These are phyloP conservation scores for Rhinella marina DNA, from an alignment of 2,797 vertebrate genomes.

Conservation along the genomic window DNA sequence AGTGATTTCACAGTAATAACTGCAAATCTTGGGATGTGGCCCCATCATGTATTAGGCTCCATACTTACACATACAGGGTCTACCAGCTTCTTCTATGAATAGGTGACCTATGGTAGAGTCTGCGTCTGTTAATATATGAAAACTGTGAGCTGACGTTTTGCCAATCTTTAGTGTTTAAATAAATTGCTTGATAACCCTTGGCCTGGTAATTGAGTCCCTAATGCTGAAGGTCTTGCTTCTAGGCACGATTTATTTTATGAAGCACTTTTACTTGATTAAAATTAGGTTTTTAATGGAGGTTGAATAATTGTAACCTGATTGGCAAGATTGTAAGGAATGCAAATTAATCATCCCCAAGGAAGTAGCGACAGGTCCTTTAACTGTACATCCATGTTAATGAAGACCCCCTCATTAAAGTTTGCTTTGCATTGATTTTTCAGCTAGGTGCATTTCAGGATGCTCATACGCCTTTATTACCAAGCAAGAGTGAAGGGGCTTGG, in stretches of 20 bases:
- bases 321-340: conserved; percentile 22
- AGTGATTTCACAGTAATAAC: not conserved
- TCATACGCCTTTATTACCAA: not conserved
- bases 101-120: too few species aligned
- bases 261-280: conserved; percentile 23
- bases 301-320: conserved; percentile 33
- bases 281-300: conserved; percentile 1
- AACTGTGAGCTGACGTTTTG: too few species aligned
- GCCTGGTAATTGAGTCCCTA: not conserved
- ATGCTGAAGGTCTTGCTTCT: not conserved
- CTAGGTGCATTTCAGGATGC: not conserved
- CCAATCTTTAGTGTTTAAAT: too few species aligned
- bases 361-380: not conserved
- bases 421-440: not conserved
- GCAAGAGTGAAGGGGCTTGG: not conserved
- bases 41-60: too few species aligned
- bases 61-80: too few species aligned
- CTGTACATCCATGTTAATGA: not conserved
- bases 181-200: too few species aligned
- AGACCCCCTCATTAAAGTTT: not conserved
- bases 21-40: too few species aligned
- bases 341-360: not conserved
- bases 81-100: too few species aligned
- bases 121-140: too few species aligned
- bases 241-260: not conserved